phyloP scores from a whole-genome alignment of 1,140 invertebrate genomes.

The Aphelinus atriplicis region DNA sequence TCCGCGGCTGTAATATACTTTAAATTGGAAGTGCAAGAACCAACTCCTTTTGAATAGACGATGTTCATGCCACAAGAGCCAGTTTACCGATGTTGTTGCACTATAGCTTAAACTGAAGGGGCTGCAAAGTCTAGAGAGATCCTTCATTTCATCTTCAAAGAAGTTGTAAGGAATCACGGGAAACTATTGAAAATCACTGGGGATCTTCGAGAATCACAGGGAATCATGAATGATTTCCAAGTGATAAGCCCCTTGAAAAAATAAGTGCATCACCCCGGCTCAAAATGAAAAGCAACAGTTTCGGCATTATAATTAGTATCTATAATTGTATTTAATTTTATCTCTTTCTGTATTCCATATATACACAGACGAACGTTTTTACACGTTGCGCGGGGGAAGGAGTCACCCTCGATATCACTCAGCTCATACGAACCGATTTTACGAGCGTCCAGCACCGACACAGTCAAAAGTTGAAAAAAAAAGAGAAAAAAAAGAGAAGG shows the following conservation, averaged over 20 bases:
- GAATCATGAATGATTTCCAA: neutral
- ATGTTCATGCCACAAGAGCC: too few species aligned
- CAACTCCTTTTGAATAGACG: too few species aligned
- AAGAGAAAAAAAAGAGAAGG: neutral
- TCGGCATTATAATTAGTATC: slow-evolving; percentile 28
- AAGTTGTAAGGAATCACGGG: too few species aligned
- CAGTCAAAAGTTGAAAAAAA: slow-evolving; percentile 23
- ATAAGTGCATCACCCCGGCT: neutral
- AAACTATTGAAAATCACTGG: too few species aligned
- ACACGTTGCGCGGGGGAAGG: neutral
- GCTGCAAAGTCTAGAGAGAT: too few species aligned
- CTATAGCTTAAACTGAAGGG: too few species aligned
- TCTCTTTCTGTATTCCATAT: slow-evolving; percentile 27
- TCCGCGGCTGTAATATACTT: too few species aligned
- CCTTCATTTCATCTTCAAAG: too few species aligned
- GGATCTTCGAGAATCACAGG: too few species aligned
- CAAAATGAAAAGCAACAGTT: slow-evolving; percentile 28
- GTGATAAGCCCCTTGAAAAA: neutral
- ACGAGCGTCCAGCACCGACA: slow-evolving; percentile 44
- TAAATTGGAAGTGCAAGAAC: too few species aligned
- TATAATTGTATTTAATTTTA: slow-evolving; percentile 19
- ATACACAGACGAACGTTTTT: slow-evolving; percentile 34
- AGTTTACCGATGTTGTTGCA: too few species aligned
- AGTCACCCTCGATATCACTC: neutral
- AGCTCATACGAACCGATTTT: neutral